Evolutionary conservation across 2,797 vertebrate species (phyloP).

Genomic region (Chelon labrosus): DNA sequence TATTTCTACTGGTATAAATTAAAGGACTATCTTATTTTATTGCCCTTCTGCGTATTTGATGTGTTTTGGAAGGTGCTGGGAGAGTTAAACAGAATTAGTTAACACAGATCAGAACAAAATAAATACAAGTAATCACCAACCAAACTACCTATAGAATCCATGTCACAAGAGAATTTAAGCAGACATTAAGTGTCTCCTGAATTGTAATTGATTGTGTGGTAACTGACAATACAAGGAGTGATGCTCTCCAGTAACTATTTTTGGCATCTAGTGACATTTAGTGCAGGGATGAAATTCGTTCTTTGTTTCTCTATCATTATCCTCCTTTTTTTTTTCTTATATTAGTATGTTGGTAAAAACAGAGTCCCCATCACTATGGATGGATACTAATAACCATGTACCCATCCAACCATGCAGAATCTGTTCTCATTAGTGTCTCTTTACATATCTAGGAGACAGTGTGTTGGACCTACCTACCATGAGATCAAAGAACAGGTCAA

Average conservation of each 20-base stretch:
- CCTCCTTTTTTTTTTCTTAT: not conserved
- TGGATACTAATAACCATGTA: too few species aligned
- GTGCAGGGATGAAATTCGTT: slow-evolving; percentile 15
- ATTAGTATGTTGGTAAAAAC: not conserved
- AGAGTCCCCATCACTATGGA: not conserved
- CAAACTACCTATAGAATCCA: not conserved
- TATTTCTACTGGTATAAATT: not conserved
- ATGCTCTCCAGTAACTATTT: slow-evolving; percentile 2
- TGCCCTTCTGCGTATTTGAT: not conserved
- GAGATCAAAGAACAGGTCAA: slow-evolving; percentile 28
- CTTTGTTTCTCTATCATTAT: slow-evolving; percentile 12
- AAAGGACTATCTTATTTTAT: not conserved
- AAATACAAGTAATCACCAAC: not conserved
- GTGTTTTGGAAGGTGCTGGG: not conserved
- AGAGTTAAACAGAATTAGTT: not conserved
- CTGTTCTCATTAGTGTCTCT: not conserved
- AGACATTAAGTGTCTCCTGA: not conserved
- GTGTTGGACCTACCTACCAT: not conserved
- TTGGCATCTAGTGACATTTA: slow-evolving; percentile 14
- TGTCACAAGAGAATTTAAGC: not conserved
- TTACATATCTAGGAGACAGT: slow-evolving; percentile 24
- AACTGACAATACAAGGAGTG: slow-evolving; percentile 5
- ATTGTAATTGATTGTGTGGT: not conserved
- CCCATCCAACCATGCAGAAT: not conserved
- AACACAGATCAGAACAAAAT: too few species aligned